Conservation (phyloP, 2,113 vertebrate genomes). For the Zootoca vivipara region DNA sequence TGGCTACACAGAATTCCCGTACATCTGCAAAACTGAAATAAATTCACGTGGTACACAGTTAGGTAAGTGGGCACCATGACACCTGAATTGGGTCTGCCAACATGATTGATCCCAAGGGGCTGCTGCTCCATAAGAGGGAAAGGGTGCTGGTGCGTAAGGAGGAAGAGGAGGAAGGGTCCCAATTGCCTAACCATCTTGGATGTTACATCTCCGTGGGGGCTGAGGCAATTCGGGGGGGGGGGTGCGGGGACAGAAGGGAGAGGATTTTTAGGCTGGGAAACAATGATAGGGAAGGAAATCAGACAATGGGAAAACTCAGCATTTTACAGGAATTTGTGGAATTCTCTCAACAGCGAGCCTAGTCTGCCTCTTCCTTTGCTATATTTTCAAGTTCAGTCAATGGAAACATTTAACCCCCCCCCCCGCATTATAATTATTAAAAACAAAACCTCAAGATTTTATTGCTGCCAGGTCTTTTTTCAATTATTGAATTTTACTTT, state of each 20-base stretch:
- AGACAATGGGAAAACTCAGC: neutral
- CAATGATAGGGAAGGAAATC: neutral
- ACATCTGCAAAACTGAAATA: neutral
- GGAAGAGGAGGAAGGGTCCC: too few species aligned
- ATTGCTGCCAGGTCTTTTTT: neutral
- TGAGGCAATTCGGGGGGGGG: neutral
- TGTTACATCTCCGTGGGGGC: neutral
- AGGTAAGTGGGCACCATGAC: neutral
- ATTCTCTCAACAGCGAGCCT: neutral
- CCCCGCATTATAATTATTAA: neutral
- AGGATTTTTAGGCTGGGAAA: neutral
- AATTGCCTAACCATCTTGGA: too few species aligned
- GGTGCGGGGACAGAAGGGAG: too few species aligned
- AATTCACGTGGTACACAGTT: neutral
- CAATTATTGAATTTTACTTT: too few species aligned
- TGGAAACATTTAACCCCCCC: neutral
- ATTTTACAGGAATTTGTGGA: neutral
- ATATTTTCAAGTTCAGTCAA: neutral
- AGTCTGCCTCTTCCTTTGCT: neutral
- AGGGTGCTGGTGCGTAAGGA: too few species aligned
- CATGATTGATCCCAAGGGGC: constrained; percentile 3
- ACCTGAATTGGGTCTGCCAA: neutral
- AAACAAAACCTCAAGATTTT: neutral
- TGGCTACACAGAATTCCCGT: neutral
- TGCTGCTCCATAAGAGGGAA: too few species aligned